Evolutionary conservation across 2,797 vertebrate genomes (phyloP).

Genomic region (Pterois miles): DNA sequence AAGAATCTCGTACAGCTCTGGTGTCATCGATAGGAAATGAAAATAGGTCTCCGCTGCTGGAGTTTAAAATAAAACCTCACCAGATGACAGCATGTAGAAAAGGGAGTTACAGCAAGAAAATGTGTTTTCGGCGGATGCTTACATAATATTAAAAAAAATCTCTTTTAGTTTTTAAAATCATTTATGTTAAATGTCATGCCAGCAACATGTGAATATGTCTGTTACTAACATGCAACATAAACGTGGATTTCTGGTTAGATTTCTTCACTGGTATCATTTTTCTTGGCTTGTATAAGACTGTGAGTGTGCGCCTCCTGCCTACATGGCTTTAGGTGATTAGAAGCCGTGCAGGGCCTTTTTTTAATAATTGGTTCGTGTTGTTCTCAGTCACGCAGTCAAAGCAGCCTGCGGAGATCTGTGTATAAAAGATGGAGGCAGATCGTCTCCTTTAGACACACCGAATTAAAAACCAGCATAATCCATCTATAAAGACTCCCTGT

Average conservation of each 20-base stretch:
- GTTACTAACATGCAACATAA: neutral
- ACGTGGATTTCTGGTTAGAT: neutral
- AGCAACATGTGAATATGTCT: neutral
- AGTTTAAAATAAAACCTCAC: neutral
- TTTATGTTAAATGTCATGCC: neutral
- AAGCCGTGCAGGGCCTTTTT: slow-evolving; percentile 83
- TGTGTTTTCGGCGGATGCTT: neutral
- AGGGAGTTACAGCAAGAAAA: neutral
- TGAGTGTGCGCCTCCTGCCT: slow-evolving; percentile 33
- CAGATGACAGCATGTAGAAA: neutral
- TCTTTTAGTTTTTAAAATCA: neutral
- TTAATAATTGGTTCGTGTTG: slow-evolving; percentile 86
- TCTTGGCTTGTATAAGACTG: neutral
- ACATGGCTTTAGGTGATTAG: slow-evolving; percentile 80
- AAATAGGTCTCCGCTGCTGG: slow-evolving; percentile 3
- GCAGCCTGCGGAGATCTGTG: slow-evolving; percentile 85
- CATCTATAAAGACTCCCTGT: slow-evolving; percentile 52
- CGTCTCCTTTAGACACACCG: slow-evolving; percentile 79
- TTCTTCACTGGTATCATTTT: slow-evolving; percentile 36
- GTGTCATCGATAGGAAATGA: slow-evolving; percentile 28
- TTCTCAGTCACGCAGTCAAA: slow-evolving; percentile 88
- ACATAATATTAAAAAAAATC: neutral
- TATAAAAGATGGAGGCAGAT: slow-evolving; percentile 86
- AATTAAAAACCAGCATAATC: slow-evolving; percentile 67
- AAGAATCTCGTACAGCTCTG: slow-evolving; percentile 24